These are phyloP conservation scores for Melangyna quadrimaculata DNA, from an alignment of 2,888 invertebrate genomes.

Conservation along the genomic window DNA sequence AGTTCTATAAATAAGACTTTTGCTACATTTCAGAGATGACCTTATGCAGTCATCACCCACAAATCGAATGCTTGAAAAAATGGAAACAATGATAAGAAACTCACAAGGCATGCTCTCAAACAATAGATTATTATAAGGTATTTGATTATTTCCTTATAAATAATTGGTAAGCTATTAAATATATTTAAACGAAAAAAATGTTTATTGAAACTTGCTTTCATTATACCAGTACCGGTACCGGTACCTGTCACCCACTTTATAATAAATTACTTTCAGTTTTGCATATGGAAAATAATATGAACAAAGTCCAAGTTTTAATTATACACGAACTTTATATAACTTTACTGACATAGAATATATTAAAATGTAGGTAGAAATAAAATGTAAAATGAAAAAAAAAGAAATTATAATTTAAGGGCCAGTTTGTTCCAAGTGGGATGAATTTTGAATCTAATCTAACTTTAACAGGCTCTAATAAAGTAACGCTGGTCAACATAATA, in stretches of 20 bases:
- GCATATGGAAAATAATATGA: neutral
- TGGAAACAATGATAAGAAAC: neutral
- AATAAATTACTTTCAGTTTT: conserved; percentile 7
- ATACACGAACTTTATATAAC: neutral
- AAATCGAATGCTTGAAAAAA: neutral
- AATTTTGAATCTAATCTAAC: too few relatives aligned
- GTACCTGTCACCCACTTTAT: neutral
- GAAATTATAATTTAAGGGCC: neutral
- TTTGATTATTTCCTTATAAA: neutral
- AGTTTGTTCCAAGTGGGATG: too few relatives aligned
- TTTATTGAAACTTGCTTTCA: neutral
- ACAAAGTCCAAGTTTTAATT: conserved; percentile 7
- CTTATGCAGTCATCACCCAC: neutral
- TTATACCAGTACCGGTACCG: neutral
- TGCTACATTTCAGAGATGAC: neutral
- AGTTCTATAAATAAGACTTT: neutral
- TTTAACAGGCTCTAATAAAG: too few relatives aligned
- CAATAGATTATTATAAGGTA: neutral
- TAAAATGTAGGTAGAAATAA: neutral
- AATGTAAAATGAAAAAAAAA: neutral
- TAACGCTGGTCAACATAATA: too few relatives aligned
- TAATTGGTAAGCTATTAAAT: conserved; percentile 1
- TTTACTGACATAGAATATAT: neutral
- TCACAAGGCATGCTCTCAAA: neutral
- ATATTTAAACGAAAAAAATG: neutral